Conservation (phyloP, 2,888 invertebrate genomes). For the Cataglyphis livida region DNA sequence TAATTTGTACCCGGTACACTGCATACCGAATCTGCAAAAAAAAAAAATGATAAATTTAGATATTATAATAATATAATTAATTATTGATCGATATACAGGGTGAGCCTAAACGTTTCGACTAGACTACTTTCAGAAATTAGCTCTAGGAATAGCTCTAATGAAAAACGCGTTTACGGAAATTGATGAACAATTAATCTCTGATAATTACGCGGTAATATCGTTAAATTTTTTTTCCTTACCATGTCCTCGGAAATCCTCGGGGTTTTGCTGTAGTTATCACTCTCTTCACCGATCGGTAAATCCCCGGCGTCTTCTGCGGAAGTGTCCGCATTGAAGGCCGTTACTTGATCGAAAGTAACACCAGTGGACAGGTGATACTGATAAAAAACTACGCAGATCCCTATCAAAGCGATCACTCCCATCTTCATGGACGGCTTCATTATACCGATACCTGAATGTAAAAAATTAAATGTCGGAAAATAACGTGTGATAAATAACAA, state of each 20-base stretch:
- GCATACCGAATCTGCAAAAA: conserved; percentile 77
- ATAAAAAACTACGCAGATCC: conserved; percentile 88
- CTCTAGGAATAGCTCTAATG: background rate
- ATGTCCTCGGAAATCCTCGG: conserved; percentile 78
- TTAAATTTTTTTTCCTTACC: conserved; percentile 64
- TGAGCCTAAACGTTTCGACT: too few relatives aligned
- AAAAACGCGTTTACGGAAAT: background rate
- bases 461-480: background rate
- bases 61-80: background rate
- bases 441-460: conserved; percentile 73
- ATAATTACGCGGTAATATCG: background rate
- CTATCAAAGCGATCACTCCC: conserved; percentile 89
- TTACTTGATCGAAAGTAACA: conserved; percentile 80
- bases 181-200: conserved; percentile 14
- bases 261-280: conserved; percentile 71
- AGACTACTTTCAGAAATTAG: too few relatives aligned
- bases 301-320: conserved; percentile 74
- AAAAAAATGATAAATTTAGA: background rate
- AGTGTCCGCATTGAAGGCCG: conserved; percentile 76
- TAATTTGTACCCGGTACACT: conserved; percentile 78
- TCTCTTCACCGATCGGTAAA: conserved; percentile 75
- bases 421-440: conserved; percentile 89
- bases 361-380: conserved; percentile 89
- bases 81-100: background rate
- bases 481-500: background rate